Evolutionary conservation across 2,888 invertebrate species (phyloP).

Genomic region (Deilephila elpenor): DNA sequence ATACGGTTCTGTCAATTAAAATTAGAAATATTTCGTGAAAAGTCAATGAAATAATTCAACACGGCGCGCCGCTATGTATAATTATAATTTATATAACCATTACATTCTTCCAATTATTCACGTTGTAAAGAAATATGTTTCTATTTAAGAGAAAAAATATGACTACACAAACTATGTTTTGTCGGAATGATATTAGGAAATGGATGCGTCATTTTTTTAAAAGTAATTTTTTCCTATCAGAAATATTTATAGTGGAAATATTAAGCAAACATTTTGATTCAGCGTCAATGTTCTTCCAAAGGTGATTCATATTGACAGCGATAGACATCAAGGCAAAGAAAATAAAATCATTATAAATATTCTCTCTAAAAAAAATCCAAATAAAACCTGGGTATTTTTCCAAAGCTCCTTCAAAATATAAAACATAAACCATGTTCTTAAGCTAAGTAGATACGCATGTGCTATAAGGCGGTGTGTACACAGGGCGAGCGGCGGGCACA

Average conservation of each 20-base stretch:
- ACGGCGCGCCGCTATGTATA: neutral
- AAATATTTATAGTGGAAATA: conserved; percentile 15
- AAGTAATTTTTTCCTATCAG: neutral
- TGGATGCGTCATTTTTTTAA: neutral
- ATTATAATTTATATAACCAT: conserved; percentile 12
- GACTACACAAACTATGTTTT: neutral
- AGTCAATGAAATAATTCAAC: conserved; percentile 11
- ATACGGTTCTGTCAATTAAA: conserved; percentile 60
- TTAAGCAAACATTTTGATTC: neutral
- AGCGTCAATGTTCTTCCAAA: neutral
- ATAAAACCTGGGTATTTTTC: neutral
- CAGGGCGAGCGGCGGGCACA: conserved; percentile 57
- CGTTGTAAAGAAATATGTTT: neutral
- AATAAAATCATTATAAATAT: neutral
- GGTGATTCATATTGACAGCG: neutral
- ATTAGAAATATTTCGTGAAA: conserved; percentile 37
- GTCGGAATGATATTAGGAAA: neutral
- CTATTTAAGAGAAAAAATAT: conserved; percentile 6
- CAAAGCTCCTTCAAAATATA: conserved; percentile 19
- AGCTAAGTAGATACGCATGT: conserved; percentile 34
- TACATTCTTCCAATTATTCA: neutral
- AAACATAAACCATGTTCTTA: conserved; percentile 21
- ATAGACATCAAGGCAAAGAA: neutral
- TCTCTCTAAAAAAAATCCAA: neutral
- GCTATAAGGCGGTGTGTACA: conserved; percentile 67